A percentile compares a stretch with the other conserved stretches of the same genome.
Evolutionary conservation across 2,113 vertebrate genomes (phyloP).

Genomic region (Strix aluco): DNA sequence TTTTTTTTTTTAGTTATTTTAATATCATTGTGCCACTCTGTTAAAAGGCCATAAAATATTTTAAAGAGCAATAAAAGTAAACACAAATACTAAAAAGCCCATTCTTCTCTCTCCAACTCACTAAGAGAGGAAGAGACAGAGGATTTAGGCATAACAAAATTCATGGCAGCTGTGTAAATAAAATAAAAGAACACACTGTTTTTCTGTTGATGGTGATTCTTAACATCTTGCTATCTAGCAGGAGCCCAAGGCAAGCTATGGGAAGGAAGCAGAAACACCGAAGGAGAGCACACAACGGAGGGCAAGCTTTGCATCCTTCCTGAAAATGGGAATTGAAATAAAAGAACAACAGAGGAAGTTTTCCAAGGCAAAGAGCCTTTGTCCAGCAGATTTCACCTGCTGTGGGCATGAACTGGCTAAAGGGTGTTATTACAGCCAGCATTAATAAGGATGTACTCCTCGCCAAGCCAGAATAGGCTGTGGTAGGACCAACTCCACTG

Average conservation of each 20-base stretch:
- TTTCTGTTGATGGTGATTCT: neutral
- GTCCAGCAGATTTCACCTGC: neutral
- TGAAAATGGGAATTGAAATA: neutral
- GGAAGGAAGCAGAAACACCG: conserved; percentile 12
- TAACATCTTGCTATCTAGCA: conserved; percentile 57
- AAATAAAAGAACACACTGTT: conserved; percentile 26
- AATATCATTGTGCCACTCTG: conserved; percentile 58
- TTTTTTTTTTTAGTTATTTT: conserved; percentile 16
- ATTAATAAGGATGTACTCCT: neutral
- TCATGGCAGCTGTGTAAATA: conserved; percentile 77
- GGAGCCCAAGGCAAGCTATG: conserved; percentile 57
- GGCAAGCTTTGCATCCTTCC: conserved; percentile 13
- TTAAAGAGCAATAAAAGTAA: conserved; percentile 74
- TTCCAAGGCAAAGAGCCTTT: neutral
- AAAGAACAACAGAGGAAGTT: neutral
- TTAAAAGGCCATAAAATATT: conserved; percentile 72
- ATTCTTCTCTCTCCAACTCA: conserved; percentile 61
- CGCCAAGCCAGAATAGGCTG: neutral
- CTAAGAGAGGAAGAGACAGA: conserved; percentile 63
- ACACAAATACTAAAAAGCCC: conserved; percentile 62
- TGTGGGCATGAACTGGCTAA: neutral
- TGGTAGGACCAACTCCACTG: neutral
- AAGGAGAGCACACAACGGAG: neutral
- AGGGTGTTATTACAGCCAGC: neutral
- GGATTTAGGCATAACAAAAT: conserved; percentile 64